A percentile compares a stretch with the other conserved stretches of the same genome.
phyloP scores from a whole-genome alignment of 2,113 vertebrate genomes.

The Cheilinus undulatus region DNA sequence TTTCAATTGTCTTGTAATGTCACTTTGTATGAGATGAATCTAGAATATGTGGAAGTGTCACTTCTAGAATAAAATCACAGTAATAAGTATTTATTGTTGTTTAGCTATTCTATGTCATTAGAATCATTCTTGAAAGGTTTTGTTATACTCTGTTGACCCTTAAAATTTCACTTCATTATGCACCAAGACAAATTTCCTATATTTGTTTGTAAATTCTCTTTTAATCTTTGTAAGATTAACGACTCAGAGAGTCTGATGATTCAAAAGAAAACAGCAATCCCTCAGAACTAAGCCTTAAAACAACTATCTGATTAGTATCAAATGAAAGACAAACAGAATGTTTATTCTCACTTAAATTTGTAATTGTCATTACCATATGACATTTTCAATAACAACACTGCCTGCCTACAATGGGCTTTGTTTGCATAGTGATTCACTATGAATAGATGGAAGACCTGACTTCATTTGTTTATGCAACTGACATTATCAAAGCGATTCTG shows the following conservation, averaged over 20 bases:
- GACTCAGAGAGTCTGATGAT: not conserved
- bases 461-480: conserved; percentile 1
- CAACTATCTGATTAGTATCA: not conserved
- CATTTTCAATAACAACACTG: conserved; percentile 9
- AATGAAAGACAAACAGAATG: conserved; percentile 1
- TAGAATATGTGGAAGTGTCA: too few relatives aligned
- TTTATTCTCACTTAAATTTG: conserved; percentile 16
- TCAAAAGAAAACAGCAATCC: not conserved
- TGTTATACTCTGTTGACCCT: too few relatives aligned
- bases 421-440: conserved; percentile 34
- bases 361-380: conserved; percentile 19
- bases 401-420: conserved; percentile 10
- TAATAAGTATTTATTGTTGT: too few relatives aligned
- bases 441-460: conserved; percentile 3
- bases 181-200: not conserved
- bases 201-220: not conserved
- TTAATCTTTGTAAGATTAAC: not conserved
- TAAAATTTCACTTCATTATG: not conserved
- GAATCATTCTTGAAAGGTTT: too few relatives aligned
- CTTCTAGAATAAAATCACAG: too few relatives aligned
- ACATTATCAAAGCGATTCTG: not conserved
- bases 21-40: too few relatives aligned
- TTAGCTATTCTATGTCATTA: too few relatives aligned
- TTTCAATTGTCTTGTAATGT: too few relatives aligned
- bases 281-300: not conserved